Evolutionary conservation across 2,888 invertebrate genomes (phyloP), one percentile per base, ranked within the genome.

Genomic region (Shargacucullia verbasci): DNA sequence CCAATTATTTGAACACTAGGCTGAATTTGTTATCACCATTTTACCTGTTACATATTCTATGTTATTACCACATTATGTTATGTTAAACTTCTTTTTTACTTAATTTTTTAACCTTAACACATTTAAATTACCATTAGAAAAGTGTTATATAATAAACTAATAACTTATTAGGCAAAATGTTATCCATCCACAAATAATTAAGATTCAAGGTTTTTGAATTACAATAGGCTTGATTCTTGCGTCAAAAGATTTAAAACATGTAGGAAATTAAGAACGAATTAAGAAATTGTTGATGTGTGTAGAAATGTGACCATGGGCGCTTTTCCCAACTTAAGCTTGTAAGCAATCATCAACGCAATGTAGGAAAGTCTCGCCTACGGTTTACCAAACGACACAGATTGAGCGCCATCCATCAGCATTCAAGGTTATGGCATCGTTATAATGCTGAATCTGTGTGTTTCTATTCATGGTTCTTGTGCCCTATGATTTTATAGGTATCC

Each of bases 181-280:
- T 35, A 20, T n/a, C 4, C 43, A 52, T 15, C 6, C 10, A 20
- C 3, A 33, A 34, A 27, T 33, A 11, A 59, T 20, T 25, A 10
- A 27, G 29, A 1, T 29, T 52, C 61, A 64, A 64, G 48, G 68
- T 54, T 64, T 13, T 4, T 12, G 13, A 31, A 61, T 55, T 43
- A 68, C 38, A 45, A 50, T 47, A 46, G 9, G 44, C 48, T 20
- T 4, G 20, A 4, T 20, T 20, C 20, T 70, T 63, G 29, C 62
- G 15, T 55, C 41, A 65, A 61, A 53, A 56, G 25, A 39, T 48
- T 39, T 31, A 1, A 29, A 29, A 25, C 25, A 57, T 47, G 37
- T 39, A 25, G 45, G 44, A 63, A 64, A 59, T 54, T 53, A 58
- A 44, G 63, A 52, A 69, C 39, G 13, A 14, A 50, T 65, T 66